Evolutionary conservation across 2,113 vertebrate genomes (phyloP).

Genomic region (Colinus virginianus): DNA sequence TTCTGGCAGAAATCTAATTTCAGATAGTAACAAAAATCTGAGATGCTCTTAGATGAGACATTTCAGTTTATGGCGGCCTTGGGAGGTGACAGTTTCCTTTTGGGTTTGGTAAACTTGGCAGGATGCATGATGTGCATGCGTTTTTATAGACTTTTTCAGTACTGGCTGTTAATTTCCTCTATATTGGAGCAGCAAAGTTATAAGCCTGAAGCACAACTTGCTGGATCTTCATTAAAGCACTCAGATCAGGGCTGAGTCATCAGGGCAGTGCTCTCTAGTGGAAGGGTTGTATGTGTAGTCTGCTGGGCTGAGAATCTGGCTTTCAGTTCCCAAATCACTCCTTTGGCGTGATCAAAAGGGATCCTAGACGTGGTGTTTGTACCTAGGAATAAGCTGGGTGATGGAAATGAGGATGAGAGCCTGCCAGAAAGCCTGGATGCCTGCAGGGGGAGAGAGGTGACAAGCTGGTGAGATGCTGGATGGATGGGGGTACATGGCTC

Average conservation of each 20-base stretch:
- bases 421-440: neutral
- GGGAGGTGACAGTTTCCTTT: neutral
- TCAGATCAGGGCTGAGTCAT: neutral
- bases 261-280: neutral
- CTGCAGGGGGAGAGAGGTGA: neutral
- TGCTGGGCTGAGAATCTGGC: neutral
- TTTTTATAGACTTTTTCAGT: neutral
- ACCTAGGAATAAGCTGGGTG: neutral
- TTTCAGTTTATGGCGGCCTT: neutral
- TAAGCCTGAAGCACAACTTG: neutral
- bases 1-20: neutral
- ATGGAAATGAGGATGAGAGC: neutral
- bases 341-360: neutral
- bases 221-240: neutral
- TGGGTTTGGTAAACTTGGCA: neutral
- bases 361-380: neutral
- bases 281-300: neutral
- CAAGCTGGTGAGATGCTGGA: rapidly evolving
- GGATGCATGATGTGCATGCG: rapidly evolving
- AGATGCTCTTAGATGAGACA: neutral
- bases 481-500: neutral
- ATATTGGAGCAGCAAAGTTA: neutral
- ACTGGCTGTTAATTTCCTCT: neutral
- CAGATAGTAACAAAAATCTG: neutral
- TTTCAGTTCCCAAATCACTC: neutral